Base-by-base conservation (phyloP, 2,113 vertebrate species). In the Tragulus kanchil region DNA sequence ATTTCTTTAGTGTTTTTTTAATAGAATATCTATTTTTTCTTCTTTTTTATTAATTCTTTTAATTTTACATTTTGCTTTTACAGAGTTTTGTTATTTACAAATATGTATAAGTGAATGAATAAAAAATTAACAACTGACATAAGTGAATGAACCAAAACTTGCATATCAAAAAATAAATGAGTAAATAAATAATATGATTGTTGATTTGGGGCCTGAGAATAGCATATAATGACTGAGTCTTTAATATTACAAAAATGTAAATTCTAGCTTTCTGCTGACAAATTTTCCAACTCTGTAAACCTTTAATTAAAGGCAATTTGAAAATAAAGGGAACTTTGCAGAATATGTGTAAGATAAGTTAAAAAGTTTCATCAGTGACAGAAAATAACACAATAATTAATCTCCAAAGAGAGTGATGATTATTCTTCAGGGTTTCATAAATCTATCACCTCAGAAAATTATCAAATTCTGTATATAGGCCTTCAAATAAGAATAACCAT, bases 321-420 rank as follows among this genome's bases (percentile, higher is more conserved):
- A 81, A 6, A 5, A 8, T 67, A 56, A 21, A 26, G 6, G 7
- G 9, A 54, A 26, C 11, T 90, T 93, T 82, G 15, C 26, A 81
- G 42, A 89, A 87, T 36, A 90, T 59, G 52, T 16, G 28, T 10
- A 92, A 16, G 17, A 82, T 93, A n/a, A 84, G 8, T 54, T 88
- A 58, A 67, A 58, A 97, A 91, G 28, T 59, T 83, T 84, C 87
- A 96, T 93, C 45, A 92, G 8, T 85, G 75, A 90, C 50, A 89
- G 16, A 4, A 85, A 89, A 90, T 85, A 87, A 78, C 13, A 88
- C 21, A 73, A 87, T 89, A 90, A 95, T 94, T 87, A 86, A 82
- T 95, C 28, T 92, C 59, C 42, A 82, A 89, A 71, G 71, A 85
- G 3, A 82, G 6, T 50, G 17, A 84, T 85, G 79, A 67, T 54